Percentiles rank a stretch among this genome's conserved stretches.
Conservation (phyloP, 2,888 invertebrate species). For the Leuctra nigra region DNA sequence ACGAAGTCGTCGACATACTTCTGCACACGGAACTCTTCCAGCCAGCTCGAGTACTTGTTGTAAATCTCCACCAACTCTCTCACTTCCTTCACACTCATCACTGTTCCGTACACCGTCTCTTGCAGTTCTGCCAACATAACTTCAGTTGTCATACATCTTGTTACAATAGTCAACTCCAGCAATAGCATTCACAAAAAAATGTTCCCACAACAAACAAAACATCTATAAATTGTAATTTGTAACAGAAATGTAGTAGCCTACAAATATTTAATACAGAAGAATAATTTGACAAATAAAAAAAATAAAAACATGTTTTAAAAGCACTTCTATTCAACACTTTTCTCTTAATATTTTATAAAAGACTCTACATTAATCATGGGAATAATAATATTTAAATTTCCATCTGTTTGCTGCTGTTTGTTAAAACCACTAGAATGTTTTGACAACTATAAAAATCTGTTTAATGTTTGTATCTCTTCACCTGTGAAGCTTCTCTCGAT, state of each 20-base stretch:
- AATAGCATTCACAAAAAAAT: not conserved
- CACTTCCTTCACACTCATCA: slow-evolving; percentile 26
- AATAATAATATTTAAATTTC: no score
- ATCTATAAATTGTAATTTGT: not conserved
- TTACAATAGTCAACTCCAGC: not conserved
- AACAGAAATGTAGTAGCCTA: no score
- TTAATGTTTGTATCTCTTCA: not conserved
- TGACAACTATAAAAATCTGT: no score
- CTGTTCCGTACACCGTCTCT: slow-evolving; percentile 11
- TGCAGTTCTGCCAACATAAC: not conserved
- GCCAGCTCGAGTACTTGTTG: slow-evolving; percentile 33
- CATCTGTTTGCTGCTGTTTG: no score
- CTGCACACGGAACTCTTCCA: slow-evolving; percentile 35
- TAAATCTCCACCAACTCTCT: slow-evolving; percentile 28
- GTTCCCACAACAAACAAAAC: not conserved
- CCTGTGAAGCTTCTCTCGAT: slow-evolving; percentile 13
- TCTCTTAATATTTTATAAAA: no score
- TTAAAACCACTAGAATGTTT: no score
- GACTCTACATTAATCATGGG: no score
- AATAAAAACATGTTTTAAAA: no score
- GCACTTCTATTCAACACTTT: no score
- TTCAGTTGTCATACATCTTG: not conserved
- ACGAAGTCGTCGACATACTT: slow-evolving; percentile 31
- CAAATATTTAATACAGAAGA: no score
- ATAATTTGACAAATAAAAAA: no score